Base-by-base conservation (phyloP, 2,888 invertebrate species). In the Emmelina monodactyla region DNA sequence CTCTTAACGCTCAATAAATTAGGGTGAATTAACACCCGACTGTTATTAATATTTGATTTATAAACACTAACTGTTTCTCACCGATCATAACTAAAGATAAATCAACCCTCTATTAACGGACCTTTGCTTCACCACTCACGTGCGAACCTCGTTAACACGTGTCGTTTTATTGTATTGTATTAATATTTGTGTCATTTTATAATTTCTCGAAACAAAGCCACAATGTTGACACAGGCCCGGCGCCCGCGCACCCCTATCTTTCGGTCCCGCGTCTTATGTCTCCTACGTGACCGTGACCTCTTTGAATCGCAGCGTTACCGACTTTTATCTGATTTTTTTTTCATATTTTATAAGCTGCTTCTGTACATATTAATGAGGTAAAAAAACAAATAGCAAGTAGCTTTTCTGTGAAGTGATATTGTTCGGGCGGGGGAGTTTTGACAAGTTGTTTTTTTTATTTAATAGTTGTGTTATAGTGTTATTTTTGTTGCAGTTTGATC, bases 401-500 rank as follows among this genome's bases (percentile, higher is more conserved):
- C 49, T 52, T 54, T 75, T 72, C 70, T 60, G 46, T 62, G 70
- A 72, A 75, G 65, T 51, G 62, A 70, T 25, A 19, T 19, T 19
- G 19, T 19, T 4, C 9, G 25, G 25, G 25, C 11, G 11, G n/a
- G 11, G 11, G 11, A 25, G n/a, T 11, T 25, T 9, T 25, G 25
- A 25, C n/a, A n/a, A 25, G 25, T 25, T 25, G 9, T n/a, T n/a
- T n/a, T n/a, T n/a, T n/a, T n/a, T n/a, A n/a, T n/a, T n/a, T n/a
- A n/a, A n/a, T n/a, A n/a, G n/a, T n/a, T n/a, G n/a, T n/a, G n/a
- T n/a, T n/a, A n/a, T n/a, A n/a, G n/a, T n/a, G n/a, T n/a, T n/a
- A n/a, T n/a, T n/a, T n/a, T n/a, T n/a, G n/a, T n/a, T 70, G 37
- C 78, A 93, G 92, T 94, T 90, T 61, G 94, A 94, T 78, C 91